phyloP scores from a whole-genome alignment of 2,113 vertebrate species.

The Ceyx margarethae region DNA sequence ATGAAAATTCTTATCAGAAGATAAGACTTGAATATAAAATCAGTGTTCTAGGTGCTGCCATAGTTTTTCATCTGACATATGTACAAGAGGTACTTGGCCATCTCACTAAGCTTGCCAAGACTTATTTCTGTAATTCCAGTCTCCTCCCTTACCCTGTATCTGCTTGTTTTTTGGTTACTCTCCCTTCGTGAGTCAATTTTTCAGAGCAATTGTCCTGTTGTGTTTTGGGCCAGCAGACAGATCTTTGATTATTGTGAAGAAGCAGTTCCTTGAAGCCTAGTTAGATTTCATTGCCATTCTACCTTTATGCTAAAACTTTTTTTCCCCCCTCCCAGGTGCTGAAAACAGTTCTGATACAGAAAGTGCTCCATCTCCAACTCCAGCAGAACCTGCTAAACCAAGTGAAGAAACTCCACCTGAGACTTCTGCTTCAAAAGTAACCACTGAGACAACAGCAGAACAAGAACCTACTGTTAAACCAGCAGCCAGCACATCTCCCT shows the following conservation, averaged over 20 bases:
- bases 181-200: neutral
- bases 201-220: neutral
- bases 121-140: neutral
- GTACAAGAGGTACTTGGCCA: neutral
- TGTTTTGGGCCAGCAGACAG: neutral
- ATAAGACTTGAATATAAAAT: neutral
- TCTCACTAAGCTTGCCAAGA: neutral
- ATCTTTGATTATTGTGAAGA: neutral
- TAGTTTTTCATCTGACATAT: neutral
- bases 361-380: conserved; percentile 95
- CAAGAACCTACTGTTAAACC: conserved; percentile 73
- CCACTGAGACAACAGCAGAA: conserved; percentile 58
- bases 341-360: conserved; percentile 99
- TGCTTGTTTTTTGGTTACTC: neutral
- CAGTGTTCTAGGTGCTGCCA: neutral
- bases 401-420: conserved; percentile 76
- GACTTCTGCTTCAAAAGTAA: conserved; percentile 63
- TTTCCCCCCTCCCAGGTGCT: conserved; percentile 76
- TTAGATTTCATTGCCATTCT: neutral
- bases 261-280: neutral
- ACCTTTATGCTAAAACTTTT: neutral
- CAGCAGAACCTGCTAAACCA: conserved; percentile 85
- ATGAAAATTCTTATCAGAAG: neutral
- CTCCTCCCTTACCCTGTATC: neutral
- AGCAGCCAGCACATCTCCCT: conserved; percentile 55